Evolutionary conservation across 2,113 vertebrate species (phyloP).

Genomic region (Ictidomys tridecemlineatus): DNA sequence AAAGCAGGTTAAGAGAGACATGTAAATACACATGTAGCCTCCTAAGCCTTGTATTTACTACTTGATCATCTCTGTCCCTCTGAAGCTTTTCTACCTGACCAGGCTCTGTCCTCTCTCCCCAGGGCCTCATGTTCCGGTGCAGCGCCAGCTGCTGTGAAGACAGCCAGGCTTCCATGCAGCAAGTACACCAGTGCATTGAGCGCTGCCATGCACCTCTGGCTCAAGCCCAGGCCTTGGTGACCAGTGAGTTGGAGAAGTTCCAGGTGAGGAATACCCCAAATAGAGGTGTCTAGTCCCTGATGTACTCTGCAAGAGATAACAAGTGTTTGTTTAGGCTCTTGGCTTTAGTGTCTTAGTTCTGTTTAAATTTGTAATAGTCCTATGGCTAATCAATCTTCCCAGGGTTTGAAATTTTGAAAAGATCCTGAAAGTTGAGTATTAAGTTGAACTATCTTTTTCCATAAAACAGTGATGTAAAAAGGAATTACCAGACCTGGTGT

Average conservation of each 20-base stretch:
- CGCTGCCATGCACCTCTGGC: constrained; percentile 94
- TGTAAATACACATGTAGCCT: not conserved
- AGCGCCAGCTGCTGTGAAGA: constrained; percentile 95
- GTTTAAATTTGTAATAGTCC: not conserved
- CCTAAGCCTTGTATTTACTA: not conserved
- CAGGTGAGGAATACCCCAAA: constrained; percentile 89
- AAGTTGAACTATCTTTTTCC: not conserved
- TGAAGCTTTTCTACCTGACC: not conserved
- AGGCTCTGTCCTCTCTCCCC: not conserved
- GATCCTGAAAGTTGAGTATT: not conserved
- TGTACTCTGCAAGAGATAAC: not conserved
- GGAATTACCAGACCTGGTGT: not conserved
- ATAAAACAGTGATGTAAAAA: constrained; percentile 11
- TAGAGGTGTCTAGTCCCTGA: not conserved
- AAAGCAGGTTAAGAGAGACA: not conserved
- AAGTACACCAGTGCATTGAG: constrained; percentile 97
- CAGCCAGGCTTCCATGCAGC: constrained; percentile 90
- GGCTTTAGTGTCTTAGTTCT: constrained; percentile 11
- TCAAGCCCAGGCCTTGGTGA: constrained; percentile 94
- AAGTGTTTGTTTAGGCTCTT: not conserved
- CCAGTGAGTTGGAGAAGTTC: constrained; percentile 94
- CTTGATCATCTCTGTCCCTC: not conserved
- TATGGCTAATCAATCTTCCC: not conserved
- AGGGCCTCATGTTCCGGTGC: constrained; percentile 96
- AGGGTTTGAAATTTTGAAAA: constrained; percentile 29